Conservation (phyloP, 2,797 vertebrate species). For the Borostomias antarcticus region DNA sequence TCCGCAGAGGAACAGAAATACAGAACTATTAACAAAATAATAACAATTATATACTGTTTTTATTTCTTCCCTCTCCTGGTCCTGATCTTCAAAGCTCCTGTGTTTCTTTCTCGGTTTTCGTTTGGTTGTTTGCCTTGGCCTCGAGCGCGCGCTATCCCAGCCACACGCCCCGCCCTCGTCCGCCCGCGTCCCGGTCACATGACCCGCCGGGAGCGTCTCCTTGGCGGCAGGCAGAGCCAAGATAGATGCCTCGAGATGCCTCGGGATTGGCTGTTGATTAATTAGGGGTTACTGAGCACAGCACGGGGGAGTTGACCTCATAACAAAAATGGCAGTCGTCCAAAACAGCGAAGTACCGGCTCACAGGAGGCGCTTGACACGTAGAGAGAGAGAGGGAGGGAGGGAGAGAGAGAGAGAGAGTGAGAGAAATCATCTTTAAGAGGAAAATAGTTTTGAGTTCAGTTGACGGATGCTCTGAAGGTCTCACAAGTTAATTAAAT, state of each 20-base stretch:
- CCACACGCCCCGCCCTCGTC: constrained; percentile 38
- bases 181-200: not conserved
- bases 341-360: not conserved
- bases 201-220: not conserved
- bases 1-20: constrained; percentile 44
- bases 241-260: not conserved
- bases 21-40: constrained; percentile 83
- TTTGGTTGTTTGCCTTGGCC: constrained; percentile 59
- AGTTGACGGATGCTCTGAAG: not conserved
- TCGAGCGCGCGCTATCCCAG: constrained; percentile 58
- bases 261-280: not conserved
- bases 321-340: not conserved
- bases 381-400: no score
- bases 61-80: constrained; percentile 63
- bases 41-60: constrained; percentile 74
- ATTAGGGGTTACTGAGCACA: not conserved
- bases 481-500: constrained; percentile 22
- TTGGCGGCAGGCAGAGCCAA: not conserved
- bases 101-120: constrained; percentile 50
- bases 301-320: not conserved
- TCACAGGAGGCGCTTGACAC: no score
- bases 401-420: no score
- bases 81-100: constrained; percentile 57
- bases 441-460: not conserved
- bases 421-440: not conserved